These are phyloP conservation scores for Cephalopachus bancanus DNA, from an alignment of 2,797 vertebrate species.

Conservation along the genomic window DNA sequence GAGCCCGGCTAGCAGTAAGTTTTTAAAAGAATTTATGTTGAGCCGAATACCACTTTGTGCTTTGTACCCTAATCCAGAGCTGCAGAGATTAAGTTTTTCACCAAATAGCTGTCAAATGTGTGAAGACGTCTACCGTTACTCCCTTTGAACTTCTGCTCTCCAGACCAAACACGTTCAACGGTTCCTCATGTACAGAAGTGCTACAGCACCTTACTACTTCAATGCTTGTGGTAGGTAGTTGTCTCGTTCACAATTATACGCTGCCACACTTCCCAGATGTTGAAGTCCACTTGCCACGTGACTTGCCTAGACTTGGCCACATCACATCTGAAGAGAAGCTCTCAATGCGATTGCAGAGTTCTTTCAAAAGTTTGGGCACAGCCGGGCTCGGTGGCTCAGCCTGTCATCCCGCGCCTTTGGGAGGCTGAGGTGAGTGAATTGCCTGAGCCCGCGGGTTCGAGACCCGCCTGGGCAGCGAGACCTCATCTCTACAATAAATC, in stretches of 20 bases:
- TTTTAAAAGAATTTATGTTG: not conserved
- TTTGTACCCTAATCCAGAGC: not conserved
- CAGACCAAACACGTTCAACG: not conserved
- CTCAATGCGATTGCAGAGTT: not conserved
- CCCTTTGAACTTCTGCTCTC: not conserved
- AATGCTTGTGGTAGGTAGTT: not conserved
- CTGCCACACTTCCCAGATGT: not conserved
- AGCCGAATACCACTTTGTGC: not conserved
- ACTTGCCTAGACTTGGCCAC: not conserved
- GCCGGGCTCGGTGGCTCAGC: too few relatives aligned
- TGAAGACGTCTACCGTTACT: not conserved
- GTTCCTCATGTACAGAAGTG: not conserved
- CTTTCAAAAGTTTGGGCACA: not conserved
- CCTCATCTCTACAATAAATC: too few relatives aligned
- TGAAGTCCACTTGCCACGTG: not conserved
- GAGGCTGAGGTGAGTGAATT: too few relatives aligned
- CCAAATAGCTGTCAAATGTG: conserved; percentile 19
- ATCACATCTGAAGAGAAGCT: not conserved
- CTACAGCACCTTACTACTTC: not conserved
- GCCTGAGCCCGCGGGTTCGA: too few relatives aligned
- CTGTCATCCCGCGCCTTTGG: too few relatives aligned
- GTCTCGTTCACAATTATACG: not conserved
- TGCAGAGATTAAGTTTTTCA: not conserved
- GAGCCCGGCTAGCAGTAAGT: too few relatives aligned
- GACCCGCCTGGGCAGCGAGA: too few relatives aligned